Evolutionary conservation across 1,140 invertebrate genomes (phyloP).

Genomic region (Diabrotica virgifera): DNA sequence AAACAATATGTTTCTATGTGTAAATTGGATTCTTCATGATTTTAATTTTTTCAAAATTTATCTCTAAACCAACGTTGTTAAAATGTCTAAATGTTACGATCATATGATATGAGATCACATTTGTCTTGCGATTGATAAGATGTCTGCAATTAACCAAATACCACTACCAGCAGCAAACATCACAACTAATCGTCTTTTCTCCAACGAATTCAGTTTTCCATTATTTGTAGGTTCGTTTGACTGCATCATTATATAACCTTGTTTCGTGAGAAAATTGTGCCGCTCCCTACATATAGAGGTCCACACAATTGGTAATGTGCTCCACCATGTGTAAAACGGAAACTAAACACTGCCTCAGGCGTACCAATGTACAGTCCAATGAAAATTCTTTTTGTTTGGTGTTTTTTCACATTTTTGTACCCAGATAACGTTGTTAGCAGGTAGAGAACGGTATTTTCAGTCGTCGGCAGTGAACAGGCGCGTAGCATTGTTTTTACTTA

Average conservation of each 20-base stretch:
- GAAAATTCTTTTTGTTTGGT: slow-evolving; percentile 37
- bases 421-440: slow-evolving; percentile 31
- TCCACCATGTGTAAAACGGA: slow-evolving; percentile 47
- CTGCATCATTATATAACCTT: slow-evolving; percentile 5
- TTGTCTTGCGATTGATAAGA: too few relatives aligned
- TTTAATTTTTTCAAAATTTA: too few relatives aligned
- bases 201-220: too few relatives aligned
- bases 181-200: too few relatives aligned
- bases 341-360: slow-evolving; percentile 35
- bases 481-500: neutral
- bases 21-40: too few relatives aligned
- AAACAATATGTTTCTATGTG: too few relatives aligned
- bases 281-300: slow-evolving; percentile 29
- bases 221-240: neutral
- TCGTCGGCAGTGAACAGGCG: neutral
- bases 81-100: too few relatives aligned
- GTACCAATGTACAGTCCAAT: slow-evolving; percentile 31
- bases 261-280: slow-evolving; percentile 33
- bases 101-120: too few relatives aligned
- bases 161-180: too few relatives aligned
- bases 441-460: slow-evolving; percentile 21
- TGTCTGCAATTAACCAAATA: too few relatives aligned
- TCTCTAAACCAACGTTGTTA: too few relatives aligned
- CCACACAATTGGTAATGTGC: slow-evolving; percentile 44
- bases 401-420: slow-evolving; percentile 33